Evolutionary conservation across 2,113 vertebrate species (phyloP).

Genomic region (Maccullochella peelii): DNA sequence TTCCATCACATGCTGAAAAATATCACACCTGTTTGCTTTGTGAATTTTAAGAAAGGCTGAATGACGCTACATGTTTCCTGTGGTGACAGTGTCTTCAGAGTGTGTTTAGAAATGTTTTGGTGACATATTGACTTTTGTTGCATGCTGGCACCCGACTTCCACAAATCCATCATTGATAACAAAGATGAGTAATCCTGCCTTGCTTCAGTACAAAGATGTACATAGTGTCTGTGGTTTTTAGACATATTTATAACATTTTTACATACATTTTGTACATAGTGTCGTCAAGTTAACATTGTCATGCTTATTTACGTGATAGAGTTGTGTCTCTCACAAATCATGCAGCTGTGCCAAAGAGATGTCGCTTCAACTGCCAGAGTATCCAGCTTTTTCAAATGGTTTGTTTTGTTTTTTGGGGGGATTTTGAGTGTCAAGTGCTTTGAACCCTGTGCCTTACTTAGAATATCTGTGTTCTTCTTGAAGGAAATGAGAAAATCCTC

Average conservation of each 20-base stretch:
- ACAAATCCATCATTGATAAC: conserved; percentile 52
- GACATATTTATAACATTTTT: conserved; percentile 89
- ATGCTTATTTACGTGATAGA: conserved; percentile 74
- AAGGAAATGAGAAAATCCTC: conserved; percentile 65
- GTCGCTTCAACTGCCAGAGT: conserved; percentile 65
- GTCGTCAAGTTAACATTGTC: conserved; percentile 91
- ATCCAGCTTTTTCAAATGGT: conserved; percentile 44
- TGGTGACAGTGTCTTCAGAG: conserved; percentile 5
- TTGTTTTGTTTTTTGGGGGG: neutral
- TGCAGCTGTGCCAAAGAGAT: conserved; percentile 90
- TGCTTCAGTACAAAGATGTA: conserved; percentile 79
- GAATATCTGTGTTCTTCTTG: conserved; percentile 57
- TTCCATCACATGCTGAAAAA: conserved; percentile 46
- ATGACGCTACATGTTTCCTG: neutral
- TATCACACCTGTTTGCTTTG: neutral
- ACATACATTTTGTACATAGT: conserved; percentile 98
- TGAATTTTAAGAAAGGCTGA: conserved; percentile 12
- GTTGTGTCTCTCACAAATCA: conserved; percentile 80
- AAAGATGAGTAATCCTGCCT: conserved; percentile 58
- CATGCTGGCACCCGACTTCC: conserved; percentile 42
- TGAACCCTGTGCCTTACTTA: conserved; percentile 68
- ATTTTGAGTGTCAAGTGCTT: conserved; percentile 58
- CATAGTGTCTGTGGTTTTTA: conserved; percentile 85
- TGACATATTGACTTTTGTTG: conserved; percentile 63
- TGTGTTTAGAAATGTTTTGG: conserved; percentile 47